Conservation (phyloP, 2,113 vertebrate genomes). For the Lepisosteus osseus region DNA sequence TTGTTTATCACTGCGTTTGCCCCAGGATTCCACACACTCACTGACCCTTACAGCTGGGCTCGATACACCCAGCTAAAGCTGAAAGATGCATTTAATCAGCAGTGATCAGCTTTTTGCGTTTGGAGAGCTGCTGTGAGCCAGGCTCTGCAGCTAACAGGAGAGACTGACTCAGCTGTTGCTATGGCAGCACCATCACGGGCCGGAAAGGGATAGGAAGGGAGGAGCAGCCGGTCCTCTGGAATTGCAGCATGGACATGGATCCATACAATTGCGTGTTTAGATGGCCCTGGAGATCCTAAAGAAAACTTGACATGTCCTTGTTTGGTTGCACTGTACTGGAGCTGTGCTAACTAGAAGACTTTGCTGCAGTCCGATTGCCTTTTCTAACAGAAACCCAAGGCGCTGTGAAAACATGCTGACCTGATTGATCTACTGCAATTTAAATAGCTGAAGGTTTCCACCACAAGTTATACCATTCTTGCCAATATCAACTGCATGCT, state of each 20-base stretch:
- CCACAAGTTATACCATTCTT: constrained; percentile 56
- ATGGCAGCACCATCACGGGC: constrained; percentile 56
- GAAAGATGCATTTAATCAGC: constrained; percentile 8
- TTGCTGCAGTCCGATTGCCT: neutral
- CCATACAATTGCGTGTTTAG: too few species aligned
- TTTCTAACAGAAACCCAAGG: constrained; percentile 32
- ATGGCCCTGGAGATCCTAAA: too few species aligned
- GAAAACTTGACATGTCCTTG: too few species aligned
- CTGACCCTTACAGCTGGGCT: constrained; percentile 20
- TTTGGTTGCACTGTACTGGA: too few species aligned
- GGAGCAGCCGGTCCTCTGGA: neutral
- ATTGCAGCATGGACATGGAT: too few species aligned
- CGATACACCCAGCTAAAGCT: neutral
- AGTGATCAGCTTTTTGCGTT: constrained; percentile 13
- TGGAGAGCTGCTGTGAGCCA: constrained; percentile 21
- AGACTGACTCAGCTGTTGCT: constrained; percentile 64
- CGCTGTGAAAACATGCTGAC: constrained; percentile 45
- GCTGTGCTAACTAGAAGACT: too few species aligned
- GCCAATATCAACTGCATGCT: constrained; percentile 68
- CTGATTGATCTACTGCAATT: constrained; percentile 64
- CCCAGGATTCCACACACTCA: constrained; percentile 14
- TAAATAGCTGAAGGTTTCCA: constrained; percentile 50
- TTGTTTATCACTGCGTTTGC: constrained; percentile 27
- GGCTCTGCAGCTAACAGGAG: constrained; percentile 18
- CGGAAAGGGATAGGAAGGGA: constrained; percentile 23